Base-by-base conservation (phyloP, 2,797 vertebrate species). In the Sebastes wilsoni region DNA sequence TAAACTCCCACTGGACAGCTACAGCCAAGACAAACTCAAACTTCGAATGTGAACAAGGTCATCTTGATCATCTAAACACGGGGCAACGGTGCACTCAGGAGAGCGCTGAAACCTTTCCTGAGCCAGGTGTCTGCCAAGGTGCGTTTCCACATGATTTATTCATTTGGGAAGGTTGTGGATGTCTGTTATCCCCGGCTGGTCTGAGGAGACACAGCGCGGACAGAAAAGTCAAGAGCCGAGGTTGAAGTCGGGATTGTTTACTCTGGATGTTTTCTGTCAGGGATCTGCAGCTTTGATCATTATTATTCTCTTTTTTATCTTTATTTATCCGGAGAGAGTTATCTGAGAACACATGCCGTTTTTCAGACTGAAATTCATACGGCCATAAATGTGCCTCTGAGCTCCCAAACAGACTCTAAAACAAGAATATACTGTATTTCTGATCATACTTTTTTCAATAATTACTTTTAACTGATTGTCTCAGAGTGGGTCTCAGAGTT, bases 91-190 rank as follows among this genome's bases (percentile, higher is more conserved):
- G 59, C 84, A 77, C 69, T 66, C 66, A 12, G 69, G 36, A 70
- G 82, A 87, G 60, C 5, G 36, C 36, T 18, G 32, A 75, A 72
- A 66, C 46, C 59, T 75, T 76, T 20, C 55, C 36, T 2, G 27
- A 79, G 64, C 71, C 80, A 77, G 66, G 56, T 75, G 73, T 79
- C 83, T 79, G 88, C 87, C 65, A 69, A 80, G 77, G 61, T 79
- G 79, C 23, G 18, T 72, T 78, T 87, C 82, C 73, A 85, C 90
- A 84, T 93, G 80, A 87, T 90, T 94, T 92, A 94, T 93, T 94
- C 81, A 92, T 92, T 58, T 60, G 76, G 75, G 76, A 71, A 64
- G 77, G 38, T 68, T 66, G 72, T 61, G 59, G 62, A 69, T 79
- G 85, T 86, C 60, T 80, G 18, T 82, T 81, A 81, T 92, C 77